Percentiles rank a stretch among this genome's conserved stretches.
Conservation (phyloP, 2,113 vertebrate species). For the Gallinago undulata region DNA sequence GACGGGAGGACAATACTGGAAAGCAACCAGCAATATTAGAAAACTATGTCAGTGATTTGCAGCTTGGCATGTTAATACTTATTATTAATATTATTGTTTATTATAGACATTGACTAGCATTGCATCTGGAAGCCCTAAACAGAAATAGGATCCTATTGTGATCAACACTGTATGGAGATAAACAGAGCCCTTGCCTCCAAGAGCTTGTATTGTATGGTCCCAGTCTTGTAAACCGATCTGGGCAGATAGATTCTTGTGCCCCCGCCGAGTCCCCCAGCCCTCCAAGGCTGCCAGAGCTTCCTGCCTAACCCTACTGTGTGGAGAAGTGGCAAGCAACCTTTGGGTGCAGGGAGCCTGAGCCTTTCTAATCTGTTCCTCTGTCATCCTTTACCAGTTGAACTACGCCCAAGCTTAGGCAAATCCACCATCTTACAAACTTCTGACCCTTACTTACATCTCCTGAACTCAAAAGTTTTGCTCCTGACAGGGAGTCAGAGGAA, state of each 20-base stretch:
- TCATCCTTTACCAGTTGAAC: neutral
- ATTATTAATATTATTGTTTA: constrained; percentile 68
- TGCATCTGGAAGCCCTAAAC: constrained; percentile 66
- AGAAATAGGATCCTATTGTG: constrained; percentile 48
- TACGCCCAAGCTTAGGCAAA: accelerated
- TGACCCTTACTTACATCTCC: neutral
- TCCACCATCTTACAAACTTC: neutral
- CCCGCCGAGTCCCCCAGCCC: neutral
- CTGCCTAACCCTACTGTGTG: neutral
- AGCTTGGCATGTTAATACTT: constrained; percentile 52
- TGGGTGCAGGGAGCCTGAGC: neutral
- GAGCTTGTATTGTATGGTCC: constrained; percentile 26
- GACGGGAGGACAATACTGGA: constrained; percentile 62
- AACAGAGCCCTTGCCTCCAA: constrained; percentile 32
- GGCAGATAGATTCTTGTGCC: neutral
- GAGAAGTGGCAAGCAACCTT: neutral
- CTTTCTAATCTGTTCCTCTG: neutral
- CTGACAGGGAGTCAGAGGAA: neutral
- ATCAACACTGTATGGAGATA: constrained; percentile 31
- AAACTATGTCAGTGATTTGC: constrained; percentile 56
- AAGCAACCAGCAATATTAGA: constrained; percentile 63
- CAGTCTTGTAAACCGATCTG: constrained; percentile 26
- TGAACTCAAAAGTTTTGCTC: neutral
- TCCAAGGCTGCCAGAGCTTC: neutral
- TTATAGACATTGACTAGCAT: constrained; percentile 43